phyloP scores from a whole-genome alignment of 2,113 vertebrate species.

The Neogale vison region DNA sequence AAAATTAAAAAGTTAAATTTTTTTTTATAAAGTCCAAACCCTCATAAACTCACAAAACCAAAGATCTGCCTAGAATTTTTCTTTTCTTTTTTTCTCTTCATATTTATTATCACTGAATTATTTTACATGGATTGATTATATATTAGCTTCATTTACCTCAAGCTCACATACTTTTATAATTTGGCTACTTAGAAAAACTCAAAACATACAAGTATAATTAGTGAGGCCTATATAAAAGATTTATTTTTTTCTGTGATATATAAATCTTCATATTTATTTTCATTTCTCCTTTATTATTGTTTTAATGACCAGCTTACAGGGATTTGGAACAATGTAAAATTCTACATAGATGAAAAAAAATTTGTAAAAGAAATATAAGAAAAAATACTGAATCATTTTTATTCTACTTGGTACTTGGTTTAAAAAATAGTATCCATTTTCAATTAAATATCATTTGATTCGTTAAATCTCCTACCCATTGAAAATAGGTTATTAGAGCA shows the following conservation, averaged over 20 bases:
- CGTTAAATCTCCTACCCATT: not conserved
- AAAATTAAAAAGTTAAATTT: slow-evolving; percentile 9
- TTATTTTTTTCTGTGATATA: not conserved
- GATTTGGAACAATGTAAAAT: not conserved
- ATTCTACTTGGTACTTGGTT: not conserved
- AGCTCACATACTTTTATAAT: not conserved
- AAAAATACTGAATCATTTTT: not conserved
- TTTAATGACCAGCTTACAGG: not conserved
- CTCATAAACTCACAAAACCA: slow-evolving; percentile 64
- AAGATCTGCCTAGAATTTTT: not conserved
- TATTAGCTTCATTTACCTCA: not conserved
- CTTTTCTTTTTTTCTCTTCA: not conserved
- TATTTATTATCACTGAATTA: not conserved
- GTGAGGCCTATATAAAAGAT: not conserved
- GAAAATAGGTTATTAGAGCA: not conserved
- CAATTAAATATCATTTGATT: not conserved
- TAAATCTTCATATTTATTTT: not conserved
- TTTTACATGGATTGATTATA: not conserved
- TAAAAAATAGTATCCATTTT: not conserved
- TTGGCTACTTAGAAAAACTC: not conserved
- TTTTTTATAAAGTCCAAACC: slow-evolving; percentile 41
- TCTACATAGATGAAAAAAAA: not conserved
- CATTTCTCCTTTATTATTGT: not conserved
- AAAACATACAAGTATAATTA: not conserved
- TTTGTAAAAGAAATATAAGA: not conserved